Conservation (phyloP, 2,113 vertebrate genomes). For the Himantopus leucocephalus region DNA sequence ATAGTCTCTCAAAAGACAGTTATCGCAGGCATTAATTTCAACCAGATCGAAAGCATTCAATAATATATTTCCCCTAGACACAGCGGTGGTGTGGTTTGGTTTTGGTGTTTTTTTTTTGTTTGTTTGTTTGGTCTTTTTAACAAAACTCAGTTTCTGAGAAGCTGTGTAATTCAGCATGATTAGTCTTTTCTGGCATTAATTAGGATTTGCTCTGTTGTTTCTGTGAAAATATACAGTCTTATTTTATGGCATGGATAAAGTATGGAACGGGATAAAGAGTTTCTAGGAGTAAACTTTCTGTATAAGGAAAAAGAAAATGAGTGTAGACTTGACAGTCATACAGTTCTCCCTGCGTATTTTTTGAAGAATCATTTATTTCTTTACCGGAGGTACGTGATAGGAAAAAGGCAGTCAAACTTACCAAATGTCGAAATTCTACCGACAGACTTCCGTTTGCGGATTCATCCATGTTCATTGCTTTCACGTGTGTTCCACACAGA, state of each 20-base stretch:
- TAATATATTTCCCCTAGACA: background rate
- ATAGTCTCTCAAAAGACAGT: background rate
- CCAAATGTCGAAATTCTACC: conserved; percentile 94
- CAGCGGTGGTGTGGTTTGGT: background rate
- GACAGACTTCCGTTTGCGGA: conserved; percentile 91
- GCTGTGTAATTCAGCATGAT: background rate
- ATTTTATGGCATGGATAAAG: background rate
- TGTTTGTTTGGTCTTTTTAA: background rate
- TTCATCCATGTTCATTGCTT: conserved; percentile 96
- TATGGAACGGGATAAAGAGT: background rate
- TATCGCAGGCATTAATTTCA: background rate
- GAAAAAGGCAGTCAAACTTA: conserved; percentile 56
- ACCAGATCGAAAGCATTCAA: background rate
- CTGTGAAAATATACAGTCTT: background rate
- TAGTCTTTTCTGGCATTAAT: background rate
- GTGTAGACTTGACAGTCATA: background rate
- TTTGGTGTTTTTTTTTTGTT: background rate
- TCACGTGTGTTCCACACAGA: conserved; percentile 91
- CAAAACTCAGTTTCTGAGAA: background rate
- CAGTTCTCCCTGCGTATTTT: background rate
- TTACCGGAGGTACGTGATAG: background rate
- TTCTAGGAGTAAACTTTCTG: background rate
- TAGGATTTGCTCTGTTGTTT: background rate
- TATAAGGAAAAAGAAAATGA: background rate
- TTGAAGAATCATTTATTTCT: background rate